phyloP scores from a whole-genome alignment of 2,888 invertebrate genomes.

The Fragum fragum region DNA sequence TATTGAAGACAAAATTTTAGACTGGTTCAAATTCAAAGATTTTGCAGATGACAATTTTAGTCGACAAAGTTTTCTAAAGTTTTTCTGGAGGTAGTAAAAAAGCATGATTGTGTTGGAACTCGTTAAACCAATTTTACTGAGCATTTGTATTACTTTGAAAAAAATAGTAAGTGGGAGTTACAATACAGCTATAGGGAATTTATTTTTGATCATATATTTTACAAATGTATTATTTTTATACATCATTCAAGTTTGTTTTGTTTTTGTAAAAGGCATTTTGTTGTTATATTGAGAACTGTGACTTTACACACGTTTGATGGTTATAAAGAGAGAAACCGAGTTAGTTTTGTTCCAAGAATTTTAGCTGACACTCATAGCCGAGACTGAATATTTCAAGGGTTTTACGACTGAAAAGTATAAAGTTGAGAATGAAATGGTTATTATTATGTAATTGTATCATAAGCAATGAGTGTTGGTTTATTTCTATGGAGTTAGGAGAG shows the following conservation, averaged over 20 bases:
- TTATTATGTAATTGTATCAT: too few relatives aligned
- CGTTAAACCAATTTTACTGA: too few relatives aligned
- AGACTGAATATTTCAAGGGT: too few relatives aligned
- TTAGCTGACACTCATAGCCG: not conserved
- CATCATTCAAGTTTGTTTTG: slow-evolving; percentile 82
- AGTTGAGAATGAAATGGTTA: too few relatives aligned
- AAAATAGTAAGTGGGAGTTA: not conserved
- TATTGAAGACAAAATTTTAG: too few relatives aligned
- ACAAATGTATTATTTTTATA: slow-evolving; percentile 85
- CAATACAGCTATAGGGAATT: slow-evolving; percentile 66
- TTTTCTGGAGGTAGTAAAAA: too few relatives aligned
- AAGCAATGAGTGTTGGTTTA: not conserved
- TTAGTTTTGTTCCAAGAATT: slow-evolving; percentile 37
- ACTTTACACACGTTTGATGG: slow-evolving; percentile 67
- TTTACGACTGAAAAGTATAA: too few relatives aligned
- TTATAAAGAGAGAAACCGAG: slow-evolving; percentile 28
- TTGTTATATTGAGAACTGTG: slow-evolving; percentile 63
- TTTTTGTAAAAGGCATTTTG: slow-evolving; percentile 67
- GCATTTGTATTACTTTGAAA: not conserved
- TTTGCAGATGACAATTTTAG: too few relatives aligned
- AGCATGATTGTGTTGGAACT: too few relatives aligned
- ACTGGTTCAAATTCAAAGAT: too few relatives aligned
- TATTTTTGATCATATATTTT: slow-evolving; percentile 83
- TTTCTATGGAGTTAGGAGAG: not conserved
- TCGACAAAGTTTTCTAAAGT: too few relatives aligned